phyloP scores from a whole-genome alignment of 2,113 vertebrate species.

The Penelope pileata region DNA sequence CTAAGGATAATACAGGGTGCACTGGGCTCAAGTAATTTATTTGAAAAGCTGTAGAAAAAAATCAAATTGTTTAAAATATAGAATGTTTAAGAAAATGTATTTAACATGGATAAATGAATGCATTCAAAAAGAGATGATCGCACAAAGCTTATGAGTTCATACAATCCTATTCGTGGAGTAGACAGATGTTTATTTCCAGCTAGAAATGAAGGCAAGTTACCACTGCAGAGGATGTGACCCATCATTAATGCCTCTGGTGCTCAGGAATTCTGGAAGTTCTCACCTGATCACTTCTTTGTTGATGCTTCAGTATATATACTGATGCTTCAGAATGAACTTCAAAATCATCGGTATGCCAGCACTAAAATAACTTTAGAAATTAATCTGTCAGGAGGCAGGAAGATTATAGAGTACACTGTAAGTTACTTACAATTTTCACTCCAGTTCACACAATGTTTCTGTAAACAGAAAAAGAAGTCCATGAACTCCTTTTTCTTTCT shows the following conservation, averaged over 20 bases:
- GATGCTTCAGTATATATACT: not conserved
- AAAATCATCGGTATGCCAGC: not conserved
- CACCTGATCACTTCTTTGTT: not conserved
- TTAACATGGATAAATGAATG: not conserved
- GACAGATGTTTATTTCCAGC: not conserved
- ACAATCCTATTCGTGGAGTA: not conserved
- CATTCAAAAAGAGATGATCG: not conserved
- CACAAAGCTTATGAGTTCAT: not conserved
- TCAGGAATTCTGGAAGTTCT: not conserved
- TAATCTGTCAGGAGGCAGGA: not conserved
- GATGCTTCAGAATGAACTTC: not conserved
- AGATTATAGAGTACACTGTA: not conserved
- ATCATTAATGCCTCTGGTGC: not conserved
- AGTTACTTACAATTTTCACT: not conserved
- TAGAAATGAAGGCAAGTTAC: fast-evolving
- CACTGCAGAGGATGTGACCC: not conserved
- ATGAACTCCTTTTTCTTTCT: not conserved
- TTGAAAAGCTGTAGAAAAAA: not conserved
- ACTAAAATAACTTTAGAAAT: not conserved
- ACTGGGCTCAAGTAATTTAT: not conserved
- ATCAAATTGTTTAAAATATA: not conserved
- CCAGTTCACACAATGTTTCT: not conserved
- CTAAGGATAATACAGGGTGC: not conserved
- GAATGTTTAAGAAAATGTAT: not conserved
- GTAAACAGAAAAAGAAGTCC: not conserved